Evolutionary conservation across 2,797 vertebrate genomes (phyloP), one percentile per base, ranked within the genome.

Genomic region (Myioborus melanocephalus): DNA sequence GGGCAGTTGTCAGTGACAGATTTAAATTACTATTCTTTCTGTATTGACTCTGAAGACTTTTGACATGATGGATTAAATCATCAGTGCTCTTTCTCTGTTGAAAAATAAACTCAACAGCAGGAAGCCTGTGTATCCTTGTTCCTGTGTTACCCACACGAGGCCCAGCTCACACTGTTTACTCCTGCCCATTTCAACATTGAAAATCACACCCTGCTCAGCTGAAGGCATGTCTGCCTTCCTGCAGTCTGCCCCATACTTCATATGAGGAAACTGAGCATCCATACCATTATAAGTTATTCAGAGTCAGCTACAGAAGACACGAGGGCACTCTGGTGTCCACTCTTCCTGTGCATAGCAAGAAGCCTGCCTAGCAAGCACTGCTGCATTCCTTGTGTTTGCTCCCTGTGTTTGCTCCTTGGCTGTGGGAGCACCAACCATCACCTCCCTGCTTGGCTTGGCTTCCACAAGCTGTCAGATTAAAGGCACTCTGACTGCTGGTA

Each of bases 11-110:
- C 32, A 30, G 83, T 68, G 71, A 77, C 50, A 90, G 73, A 92
- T 66, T 94, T 94, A 87, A 96, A 84, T 96, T 95, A 77, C 65
- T 96, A 20, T 94, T 91, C 75, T 95, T 93, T 85, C 82, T 39
- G 34, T 70, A 69, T 91, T 93, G 93, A 88, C 46, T 46, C 34
- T 90, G 83, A 95, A 89, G 65, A 86, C 69, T 91, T 95, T 86
- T 96, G 90, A 95, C 26, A 57, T 26, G 39, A 79, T 46, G 94
- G 86, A 94, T 89, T 93, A 81, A 97, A 94, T 95, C n/a, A n/a
- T 46, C 80, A 89, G 75, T 30, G 53, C 68, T 88, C 24, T 93
- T 94, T 46, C 19, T 83, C 47, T 72, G 46, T 76, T 77, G 46
- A 95, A 89, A 94, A 83, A 59, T 34, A 90, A 91, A 73, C 10